These are phyloP conservation scores for Rhagonycha fulva DNA, from an alignment of 2,888 invertebrate genomes.

Conservation along the genomic window DNA sequence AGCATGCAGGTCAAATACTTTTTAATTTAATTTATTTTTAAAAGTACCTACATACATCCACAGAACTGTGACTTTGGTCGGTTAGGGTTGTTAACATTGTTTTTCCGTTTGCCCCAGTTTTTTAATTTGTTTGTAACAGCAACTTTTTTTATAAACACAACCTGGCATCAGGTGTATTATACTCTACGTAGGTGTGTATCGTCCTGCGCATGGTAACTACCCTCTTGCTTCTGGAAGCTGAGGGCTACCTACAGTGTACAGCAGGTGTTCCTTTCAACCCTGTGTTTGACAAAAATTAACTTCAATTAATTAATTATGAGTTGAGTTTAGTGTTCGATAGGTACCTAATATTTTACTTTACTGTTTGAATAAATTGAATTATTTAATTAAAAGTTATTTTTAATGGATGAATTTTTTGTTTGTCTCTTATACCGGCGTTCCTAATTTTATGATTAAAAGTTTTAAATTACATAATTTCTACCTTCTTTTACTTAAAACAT, in stretches of 20 bases:
- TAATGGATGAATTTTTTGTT: background rate
- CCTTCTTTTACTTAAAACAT: background rate
- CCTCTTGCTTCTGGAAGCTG: constrained; percentile 34
- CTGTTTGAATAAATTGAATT: constrained; percentile 6
- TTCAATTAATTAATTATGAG: constrained; percentile 21
- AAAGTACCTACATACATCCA: background rate
- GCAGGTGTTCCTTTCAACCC: constrained; percentile 34
- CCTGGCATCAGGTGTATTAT: constrained; percentile 19
- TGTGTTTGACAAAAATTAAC: constrained; percentile 17
- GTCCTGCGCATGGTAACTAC: constrained; percentile 37
- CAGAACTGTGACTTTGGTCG: background rate
- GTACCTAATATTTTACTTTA: background rate
- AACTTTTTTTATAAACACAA: constrained; percentile 7
- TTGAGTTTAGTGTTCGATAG: constrained; percentile 6
- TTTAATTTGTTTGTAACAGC: constrained; percentile 4
- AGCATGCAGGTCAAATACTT: background rate
- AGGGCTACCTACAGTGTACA: constrained; percentile 37
- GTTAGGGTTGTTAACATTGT: background rate
- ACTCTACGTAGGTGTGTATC: constrained; percentile 31
- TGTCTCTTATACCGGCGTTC: background rate
- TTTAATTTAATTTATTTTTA: background rate
- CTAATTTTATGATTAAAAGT: background rate
- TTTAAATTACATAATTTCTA: background rate
- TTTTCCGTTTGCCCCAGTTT: background rate
- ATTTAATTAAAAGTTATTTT: background rate